phyloP scores from a whole-genome alignment of 2,113 vertebrate species.

The Tetrax tetrax region DNA sequence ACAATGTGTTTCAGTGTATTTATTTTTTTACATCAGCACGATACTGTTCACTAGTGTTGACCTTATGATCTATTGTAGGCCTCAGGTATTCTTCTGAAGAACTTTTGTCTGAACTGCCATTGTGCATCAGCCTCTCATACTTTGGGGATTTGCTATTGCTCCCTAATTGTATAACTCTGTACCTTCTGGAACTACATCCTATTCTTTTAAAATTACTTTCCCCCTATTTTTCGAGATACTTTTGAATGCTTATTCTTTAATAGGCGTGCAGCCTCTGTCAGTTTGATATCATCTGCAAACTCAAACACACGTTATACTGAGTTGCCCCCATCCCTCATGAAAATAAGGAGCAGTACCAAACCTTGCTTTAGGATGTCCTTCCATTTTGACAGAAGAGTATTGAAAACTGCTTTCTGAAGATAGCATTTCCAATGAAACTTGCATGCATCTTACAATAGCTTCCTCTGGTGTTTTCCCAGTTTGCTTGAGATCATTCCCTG shows the following conservation, averaged over 20 bases:
- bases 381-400: background rate
- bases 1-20: background rate
- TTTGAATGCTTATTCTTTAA: background rate
- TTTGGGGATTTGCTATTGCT: background rate
- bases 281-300: background rate
- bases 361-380: background rate
- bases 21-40: background rate
- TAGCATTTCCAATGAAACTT: background rate
- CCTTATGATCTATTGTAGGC: background rate
- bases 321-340: background rate
- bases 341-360: background rate
- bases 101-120: background rate
- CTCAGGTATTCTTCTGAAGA: background rate
- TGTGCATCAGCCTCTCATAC: background rate
- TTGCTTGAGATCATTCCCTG: background rate
- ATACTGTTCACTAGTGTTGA: background rate
- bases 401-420: background rate
- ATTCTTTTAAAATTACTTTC: background rate
- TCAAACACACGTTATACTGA: background rate
- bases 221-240: background rate
- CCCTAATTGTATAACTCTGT: background rate
- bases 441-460: background rate
- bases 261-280: background rate
- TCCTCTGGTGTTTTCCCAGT: background rate
- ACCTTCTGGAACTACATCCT: background rate